Conservation (phyloP, 2,888 invertebrate species). For the Aporophyla nigra region DNA sequence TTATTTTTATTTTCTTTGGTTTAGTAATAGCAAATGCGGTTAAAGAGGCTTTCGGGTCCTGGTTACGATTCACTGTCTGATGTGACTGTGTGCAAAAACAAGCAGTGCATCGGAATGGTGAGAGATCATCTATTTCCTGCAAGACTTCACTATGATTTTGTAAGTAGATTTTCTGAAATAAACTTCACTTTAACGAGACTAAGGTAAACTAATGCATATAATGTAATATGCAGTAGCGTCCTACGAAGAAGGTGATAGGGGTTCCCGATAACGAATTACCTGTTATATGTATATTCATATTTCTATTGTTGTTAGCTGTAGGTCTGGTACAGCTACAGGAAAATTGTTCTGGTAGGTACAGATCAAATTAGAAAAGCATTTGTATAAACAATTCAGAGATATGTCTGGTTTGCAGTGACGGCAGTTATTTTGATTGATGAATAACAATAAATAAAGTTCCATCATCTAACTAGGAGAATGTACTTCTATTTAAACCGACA, state of each 20-base stretch:
- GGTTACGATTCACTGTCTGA: neutral
- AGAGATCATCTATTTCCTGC: neutral
- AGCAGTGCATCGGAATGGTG: neutral
- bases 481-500: constrained; percentile 6
- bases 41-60: neutral
- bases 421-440: constrained; percentile 29
- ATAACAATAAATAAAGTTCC: neutral
- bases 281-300: constrained; percentile 24
- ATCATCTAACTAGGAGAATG: constrained; percentile 14
- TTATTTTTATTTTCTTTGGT: neutral
- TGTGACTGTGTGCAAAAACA: neutral
- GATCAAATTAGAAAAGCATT: constrained; percentile 12
- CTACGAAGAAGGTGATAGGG: constrained; percentile 52
- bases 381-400: constrained; percentile 13
- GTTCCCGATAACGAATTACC: constrained; percentile 41
- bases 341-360: constrained; percentile 17
- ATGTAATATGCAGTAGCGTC: constrained; percentile 38
- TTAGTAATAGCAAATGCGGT: neutral
- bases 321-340: constrained; percentile 11
- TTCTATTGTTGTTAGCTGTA: constrained; percentile 18
- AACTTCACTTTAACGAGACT: constrained; percentile 1
- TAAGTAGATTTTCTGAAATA: neutral
- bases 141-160: neutral
- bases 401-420: neutral
- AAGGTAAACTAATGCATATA: constrained; percentile 22